Evolutionary conservation across 2,888 invertebrate species (phyloP), one percentile per base, ranked within the genome.

Genomic region (Brachyptera risi): DNA sequence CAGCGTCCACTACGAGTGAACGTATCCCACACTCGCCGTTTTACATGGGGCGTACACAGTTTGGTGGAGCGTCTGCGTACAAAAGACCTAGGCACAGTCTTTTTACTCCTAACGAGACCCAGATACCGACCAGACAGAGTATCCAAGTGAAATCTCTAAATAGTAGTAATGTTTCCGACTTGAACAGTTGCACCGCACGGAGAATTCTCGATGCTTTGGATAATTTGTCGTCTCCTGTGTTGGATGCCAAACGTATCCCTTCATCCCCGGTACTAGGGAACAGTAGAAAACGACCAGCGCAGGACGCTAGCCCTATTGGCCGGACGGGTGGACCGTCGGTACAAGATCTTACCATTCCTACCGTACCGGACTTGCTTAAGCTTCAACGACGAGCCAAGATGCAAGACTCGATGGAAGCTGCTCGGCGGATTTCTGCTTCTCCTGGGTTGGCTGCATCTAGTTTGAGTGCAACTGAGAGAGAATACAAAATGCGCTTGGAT

Each of bases 171-270:
- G 24, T 49, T 15, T 37, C 27, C 23, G 62, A 51, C 13, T 19
- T 38, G 59, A 35, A 26, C 24, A 54, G 90, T 70, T 81, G 83
- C 65, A 88, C 92, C 3, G 87, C 93, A 0, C 83, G 86, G 68
- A 82, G 87, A 65, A 88, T 95, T 65, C 76, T 94, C 69, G 87
- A 89, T 68, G 81, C 91, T 3, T 76, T 95, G 59, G 90, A 93
- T 72, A 84, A 87, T 68, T 91, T 89, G 75, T 87, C 90, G 0
- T 88, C 92, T 1, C 91, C 93, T 0, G 75, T 92, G 56, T 79
- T 79, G 47, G 92, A 92, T 73, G 91, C 88, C 1, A 87, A 84
- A 70, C 86, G 87, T 70, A 47, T 47, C 13, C 47, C 47, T 1
- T 56, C 51, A 26, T 15, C 58, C n/a, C 35, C 57, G 44, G 54